Base-by-base conservation (phyloP, 2,888 invertebrate species). In the Drosophila greeni region DNA sequence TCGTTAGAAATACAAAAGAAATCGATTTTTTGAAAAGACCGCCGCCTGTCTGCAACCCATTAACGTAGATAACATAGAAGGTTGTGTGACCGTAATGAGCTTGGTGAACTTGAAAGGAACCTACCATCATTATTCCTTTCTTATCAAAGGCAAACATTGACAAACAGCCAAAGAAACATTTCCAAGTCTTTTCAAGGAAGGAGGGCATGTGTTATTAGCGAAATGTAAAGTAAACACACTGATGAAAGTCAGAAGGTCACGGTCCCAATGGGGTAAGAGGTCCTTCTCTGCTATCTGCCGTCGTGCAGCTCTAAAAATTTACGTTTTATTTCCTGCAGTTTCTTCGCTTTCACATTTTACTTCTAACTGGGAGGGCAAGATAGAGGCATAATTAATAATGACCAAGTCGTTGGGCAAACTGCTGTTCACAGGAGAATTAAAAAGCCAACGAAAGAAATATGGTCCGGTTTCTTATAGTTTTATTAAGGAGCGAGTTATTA, bases 381-480 rank as follows among this genome's bases (percentile, higher is more conserved):
- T 45, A 45, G 18, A 18, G 43, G 34, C 43, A 75, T 59, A 75
- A 75, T 78, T 78, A 77, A 78, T 80, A 66, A 67, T 56, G 34
- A 45, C n/a, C 37, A 47, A 47, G 20, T 23, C 11, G 6, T 43
- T 45, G 8, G 5, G 18, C 12, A 26, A 45, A 31, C 42, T 14
- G 14, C 14, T 14, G 14, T 16, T 34, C 31, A 31, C 31, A 12
- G 14, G 12, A 29, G 3, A 29, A 11, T 11, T 12, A 31, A 31
- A 12, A 12, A 12, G 12, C 1, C 12, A 29, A 31, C 12, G 5
- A 31, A 11, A 12, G 5, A 31, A 12, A 8, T 12, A 31, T 5
- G 5, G 12, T 1, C 12, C 5, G 12, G 5, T 31, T 31, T 12
- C 12, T 12, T 12, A 12, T 9, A 5, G 5, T 31, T 31, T 31